Evolutionary conservation across 2,113 vertebrate genomes (phyloP).

Genomic region (Chionodraco myersi): DNA sequence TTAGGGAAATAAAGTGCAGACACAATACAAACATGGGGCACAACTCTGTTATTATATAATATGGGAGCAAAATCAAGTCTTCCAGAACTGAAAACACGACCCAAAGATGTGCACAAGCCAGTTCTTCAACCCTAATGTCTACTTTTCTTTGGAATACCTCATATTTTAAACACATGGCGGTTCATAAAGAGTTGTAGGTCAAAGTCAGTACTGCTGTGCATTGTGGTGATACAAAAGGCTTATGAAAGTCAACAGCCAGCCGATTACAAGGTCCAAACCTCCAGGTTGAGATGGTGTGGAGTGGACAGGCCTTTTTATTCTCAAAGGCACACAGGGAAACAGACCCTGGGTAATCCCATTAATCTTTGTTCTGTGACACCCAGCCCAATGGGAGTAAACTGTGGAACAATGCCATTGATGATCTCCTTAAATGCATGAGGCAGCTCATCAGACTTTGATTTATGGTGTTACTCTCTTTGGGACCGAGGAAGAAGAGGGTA

Average conservation of each 20-base stretch:
- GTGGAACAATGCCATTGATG: slow-evolving; percentile 43
- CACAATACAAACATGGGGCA: background rate
- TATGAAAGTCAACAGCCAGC: slow-evolving; percentile 12
- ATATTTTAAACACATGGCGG: background rate
- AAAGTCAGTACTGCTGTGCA: background rate
- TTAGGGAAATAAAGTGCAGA: background rate
- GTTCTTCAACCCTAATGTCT: background rate
- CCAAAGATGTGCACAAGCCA: background rate
- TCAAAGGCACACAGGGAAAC: slow-evolving; percentile 19
- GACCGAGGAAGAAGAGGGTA: slow-evolving; percentile 13
- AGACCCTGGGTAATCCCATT: slow-evolving; percentile 44
- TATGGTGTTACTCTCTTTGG: slow-evolving; percentile 36
- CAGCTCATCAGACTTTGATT: slow-evolving; percentile 61
- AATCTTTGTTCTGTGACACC: slow-evolving; percentile 57
- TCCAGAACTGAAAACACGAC: background rate
- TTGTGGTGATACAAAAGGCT: background rate
- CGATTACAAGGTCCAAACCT: slow-evolving; percentile 42
- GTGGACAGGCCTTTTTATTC: slow-evolving; percentile 49
- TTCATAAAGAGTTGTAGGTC: background rate
- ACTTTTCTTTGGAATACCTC: background rate
- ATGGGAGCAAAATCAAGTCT: background rate
- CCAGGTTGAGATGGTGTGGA: slow-evolving; percentile 52
- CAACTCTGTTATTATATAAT: background rate
- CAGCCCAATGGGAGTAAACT: slow-evolving; percentile 48
- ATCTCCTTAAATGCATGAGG: slow-evolving; percentile 59